Conservation (phyloP, 2,113 vertebrate genomes). For the Lamprotornis superbus region DNA sequence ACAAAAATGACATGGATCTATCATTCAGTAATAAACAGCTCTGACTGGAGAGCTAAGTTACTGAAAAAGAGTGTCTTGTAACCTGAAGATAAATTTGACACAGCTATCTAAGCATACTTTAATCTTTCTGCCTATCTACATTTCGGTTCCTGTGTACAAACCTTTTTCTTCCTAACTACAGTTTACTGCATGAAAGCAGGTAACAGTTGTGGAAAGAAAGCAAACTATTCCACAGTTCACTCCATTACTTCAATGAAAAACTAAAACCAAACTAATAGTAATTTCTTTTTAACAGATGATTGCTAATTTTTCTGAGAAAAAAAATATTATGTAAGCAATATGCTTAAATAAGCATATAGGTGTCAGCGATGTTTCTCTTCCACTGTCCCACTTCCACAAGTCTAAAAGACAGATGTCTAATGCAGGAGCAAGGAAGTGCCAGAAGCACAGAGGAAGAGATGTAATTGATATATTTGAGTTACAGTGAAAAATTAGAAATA, state of each 20-base stretch:
- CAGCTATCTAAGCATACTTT: not conserved
- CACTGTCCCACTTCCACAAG: not conserved
- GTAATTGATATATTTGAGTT: not conserved
- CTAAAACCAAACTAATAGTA: not conserved
- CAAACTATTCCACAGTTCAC: not conserved
- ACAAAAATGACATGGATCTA: not conserved
- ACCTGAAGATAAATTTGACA: not conserved
- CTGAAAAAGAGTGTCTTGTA: not conserved
- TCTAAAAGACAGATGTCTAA: not conserved
- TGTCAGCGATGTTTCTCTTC: not conserved
- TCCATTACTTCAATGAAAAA: not conserved
- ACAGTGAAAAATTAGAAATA: not conserved
- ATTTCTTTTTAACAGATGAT: not conserved
- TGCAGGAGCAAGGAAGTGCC: not conserved
- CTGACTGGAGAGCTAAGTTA: not conserved
- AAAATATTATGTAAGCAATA: not conserved
- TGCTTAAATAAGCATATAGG: not conserved
- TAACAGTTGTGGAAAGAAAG: not conserved
- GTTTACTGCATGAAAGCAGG: not conserved
- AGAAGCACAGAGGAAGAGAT: not conserved
- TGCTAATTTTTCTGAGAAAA: not conserved
- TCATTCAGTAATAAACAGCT: not conserved
- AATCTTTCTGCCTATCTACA: not conserved
- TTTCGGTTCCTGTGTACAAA: not conserved
- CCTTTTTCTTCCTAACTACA: not conserved